A percentile compares a stretch with the other conserved stretches of the same genome.
These are phyloP conservation scores for Tetramorium parvispinum DNA, from an alignment of 1,140 invertebrate species.

Conservation along the genomic window DNA sequence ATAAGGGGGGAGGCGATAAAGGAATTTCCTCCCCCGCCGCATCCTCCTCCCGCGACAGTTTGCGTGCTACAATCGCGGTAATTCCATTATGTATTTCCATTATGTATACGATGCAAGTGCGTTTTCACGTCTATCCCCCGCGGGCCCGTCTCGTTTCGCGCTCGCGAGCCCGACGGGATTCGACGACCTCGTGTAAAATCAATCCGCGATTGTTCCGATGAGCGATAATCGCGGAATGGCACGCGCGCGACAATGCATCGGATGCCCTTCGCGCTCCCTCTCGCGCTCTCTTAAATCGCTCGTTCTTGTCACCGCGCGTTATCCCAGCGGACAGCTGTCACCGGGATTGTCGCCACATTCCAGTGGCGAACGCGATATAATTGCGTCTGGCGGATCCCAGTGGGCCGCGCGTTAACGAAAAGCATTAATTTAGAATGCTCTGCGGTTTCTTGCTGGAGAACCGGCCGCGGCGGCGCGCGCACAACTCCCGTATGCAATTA, in stretches of 20 bases:
- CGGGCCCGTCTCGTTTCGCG: background rate
- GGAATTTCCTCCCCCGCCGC: background rate
- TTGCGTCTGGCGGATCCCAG: conserved; percentile 66
- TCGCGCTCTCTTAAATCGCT: conserved; percentile 6
- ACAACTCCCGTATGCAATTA: conserved; percentile 76
- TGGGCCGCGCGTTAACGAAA: conserved; percentile 74
- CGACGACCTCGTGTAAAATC: conserved; percentile 22
- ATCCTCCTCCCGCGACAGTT: background rate
- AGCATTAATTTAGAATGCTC: conserved; percentile 78
- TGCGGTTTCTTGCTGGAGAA: conserved; percentile 69
- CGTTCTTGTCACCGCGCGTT: background rate
- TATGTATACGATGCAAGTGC: conserved; percentile 17
- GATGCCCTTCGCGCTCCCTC: background rate
- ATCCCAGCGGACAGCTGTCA: background rate
- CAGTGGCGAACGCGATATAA: conserved; percentile 74
- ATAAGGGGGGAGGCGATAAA: background rate
- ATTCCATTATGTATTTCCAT: too few species aligned
- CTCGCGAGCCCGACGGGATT: background rate
- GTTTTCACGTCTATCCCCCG: conserved; percentile 11
- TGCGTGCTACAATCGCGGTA: conserved; percentile 1
- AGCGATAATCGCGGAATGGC: background rate
- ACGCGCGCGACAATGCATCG: background rate
- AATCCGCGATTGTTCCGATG: conserved; percentile 24
- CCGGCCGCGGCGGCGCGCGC: background rate
- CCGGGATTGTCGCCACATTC: conserved; percentile 50